Conservation (phyloP, 1,140 invertebrate species). For the Leucophenga varia region DNA sequence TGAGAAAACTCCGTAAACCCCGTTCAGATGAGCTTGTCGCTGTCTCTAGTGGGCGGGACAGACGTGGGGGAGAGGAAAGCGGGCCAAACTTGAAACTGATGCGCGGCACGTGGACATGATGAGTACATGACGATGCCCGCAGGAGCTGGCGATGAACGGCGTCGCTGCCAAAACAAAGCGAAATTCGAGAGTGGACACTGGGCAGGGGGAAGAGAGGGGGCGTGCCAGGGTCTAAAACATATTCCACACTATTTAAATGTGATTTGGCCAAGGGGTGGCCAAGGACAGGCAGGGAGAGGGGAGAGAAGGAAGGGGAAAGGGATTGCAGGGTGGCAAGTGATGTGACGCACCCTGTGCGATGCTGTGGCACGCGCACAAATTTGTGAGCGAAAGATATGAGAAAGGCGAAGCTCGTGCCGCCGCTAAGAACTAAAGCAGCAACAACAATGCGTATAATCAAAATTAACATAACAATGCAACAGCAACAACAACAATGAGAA, state of each 20-base stretch:
- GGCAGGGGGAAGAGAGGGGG: not conserved
- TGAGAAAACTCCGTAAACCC: constrained; percentile 11
- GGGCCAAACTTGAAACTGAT: constrained; percentile 47
- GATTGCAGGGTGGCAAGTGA: not conserved
- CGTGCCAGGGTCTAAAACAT: constrained; percentile 14
- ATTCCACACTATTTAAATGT: constrained; percentile 41
- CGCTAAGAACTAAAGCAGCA: constrained; percentile 7
- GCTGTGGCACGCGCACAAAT: constrained; percentile 44
- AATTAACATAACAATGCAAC: constrained; percentile 48
- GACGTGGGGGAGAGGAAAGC: not conserved
- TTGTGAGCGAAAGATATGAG: constrained; percentile 35
- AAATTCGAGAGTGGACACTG: too few relatives aligned
- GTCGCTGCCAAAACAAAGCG: constrained; percentile 13
- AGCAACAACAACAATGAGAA: constrained; percentile 23
- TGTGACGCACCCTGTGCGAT: constrained; percentile 22
- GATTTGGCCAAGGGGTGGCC: constrained; percentile 21
- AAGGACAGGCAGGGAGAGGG: too few relatives aligned
- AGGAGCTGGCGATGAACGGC: constrained; percentile 10
- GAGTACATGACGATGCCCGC: constrained; percentile 27
- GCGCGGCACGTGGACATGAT: constrained; percentile 44
- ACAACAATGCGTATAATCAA: constrained; percentile 42
- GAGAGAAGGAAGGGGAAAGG: not conserved
- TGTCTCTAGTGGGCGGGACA: too few relatives aligned
- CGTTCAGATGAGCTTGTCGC: not conserved
- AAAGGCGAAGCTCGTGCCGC: constrained; percentile 39